These are phyloP conservation scores for Griposia aprilina DNA, from an alignment of 2,888 invertebrate species.

Conservation along the genomic window DNA sequence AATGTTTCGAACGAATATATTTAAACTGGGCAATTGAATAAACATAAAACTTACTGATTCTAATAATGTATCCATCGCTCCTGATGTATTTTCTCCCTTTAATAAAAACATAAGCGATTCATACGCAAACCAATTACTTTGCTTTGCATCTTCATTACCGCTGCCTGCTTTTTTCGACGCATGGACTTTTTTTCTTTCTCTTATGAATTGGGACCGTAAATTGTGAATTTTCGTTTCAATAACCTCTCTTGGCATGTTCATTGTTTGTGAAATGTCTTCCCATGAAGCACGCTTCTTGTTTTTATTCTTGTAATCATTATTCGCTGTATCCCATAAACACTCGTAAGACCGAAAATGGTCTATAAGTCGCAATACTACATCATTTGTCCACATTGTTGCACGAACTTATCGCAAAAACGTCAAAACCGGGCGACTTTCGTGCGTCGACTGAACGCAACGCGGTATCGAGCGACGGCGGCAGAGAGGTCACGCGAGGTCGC, in stretches of 20 bases:
- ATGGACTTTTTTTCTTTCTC: conserved; percentile 44
- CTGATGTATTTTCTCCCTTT: conserved; percentile 21
- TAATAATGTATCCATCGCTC: conserved; percentile 2
- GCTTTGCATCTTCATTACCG: conserved; percentile 19
- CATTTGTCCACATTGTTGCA: conserved; percentile 28
- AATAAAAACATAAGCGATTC: conserved; percentile 38
- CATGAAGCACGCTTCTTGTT: conserved; percentile 27
- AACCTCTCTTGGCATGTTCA: conserved; percentile 42
- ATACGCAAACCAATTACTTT: conserved; percentile 45
- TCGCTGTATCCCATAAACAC: conserved; percentile 32
- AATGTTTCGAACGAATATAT: neutral
- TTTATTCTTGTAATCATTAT: conserved; percentile 40
- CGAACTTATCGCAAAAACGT: neutral
- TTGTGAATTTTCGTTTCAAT: conserved; percentile 47
- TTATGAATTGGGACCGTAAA: conserved; percentile 45
- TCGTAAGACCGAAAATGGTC: conserved; percentile 22
- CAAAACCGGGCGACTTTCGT: neutral
- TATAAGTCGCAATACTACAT: conserved; percentile 23
- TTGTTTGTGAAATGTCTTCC: conserved; percentile 30
- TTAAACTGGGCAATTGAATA: neutral
- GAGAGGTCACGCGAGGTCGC: conserved; percentile 19
- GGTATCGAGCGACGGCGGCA: neutral
- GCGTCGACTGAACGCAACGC: conserved; percentile 3
- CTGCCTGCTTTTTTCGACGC: conserved; percentile 22
- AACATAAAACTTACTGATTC: conserved; percentile 10